These are phyloP conservation scores for Conchocele bisecta DNA, from an alignment of 2,888 invertebrate species.

Conservation along the genomic window DNA sequence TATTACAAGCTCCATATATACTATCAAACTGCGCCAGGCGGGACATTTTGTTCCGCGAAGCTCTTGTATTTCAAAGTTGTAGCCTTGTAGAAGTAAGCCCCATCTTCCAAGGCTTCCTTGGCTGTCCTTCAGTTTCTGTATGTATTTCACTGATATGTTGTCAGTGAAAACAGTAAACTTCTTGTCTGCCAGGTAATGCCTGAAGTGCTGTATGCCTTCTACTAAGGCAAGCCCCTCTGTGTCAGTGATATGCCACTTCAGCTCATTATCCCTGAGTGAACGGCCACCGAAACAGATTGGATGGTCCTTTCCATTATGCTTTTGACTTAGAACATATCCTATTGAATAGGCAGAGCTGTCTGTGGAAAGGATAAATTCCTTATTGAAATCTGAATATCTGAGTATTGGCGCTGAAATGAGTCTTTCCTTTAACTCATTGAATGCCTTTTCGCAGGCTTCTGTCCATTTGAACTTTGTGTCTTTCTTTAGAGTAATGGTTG, in stretches of 20 bases:
- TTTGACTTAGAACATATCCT: constrained; percentile 45
- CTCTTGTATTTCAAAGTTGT: constrained; percentile 19
- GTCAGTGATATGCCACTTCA: constrained; percentile 43
- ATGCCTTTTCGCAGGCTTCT: constrained; percentile 26
- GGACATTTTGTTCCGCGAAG: too few species aligned
- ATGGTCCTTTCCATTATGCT: constrained; percentile 19
- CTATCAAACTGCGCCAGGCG: too few species aligned
- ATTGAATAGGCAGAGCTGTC: constrained; percentile 44
- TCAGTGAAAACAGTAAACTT: constrained; percentile 54
- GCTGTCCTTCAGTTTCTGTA: constrained; percentile 41
- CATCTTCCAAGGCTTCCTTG: constrained; percentile 41
- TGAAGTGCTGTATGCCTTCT: constrained; percentile 49
- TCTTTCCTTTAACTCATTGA: constrained; percentile 29
- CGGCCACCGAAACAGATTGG: constrained; percentile 51
- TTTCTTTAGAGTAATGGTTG: constrained; percentile 49
- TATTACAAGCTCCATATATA: too few species aligned
- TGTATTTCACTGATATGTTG: constrained; percentile 45
- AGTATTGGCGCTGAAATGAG: constrained; percentile 43
- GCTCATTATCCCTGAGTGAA: constrained; percentile 32
- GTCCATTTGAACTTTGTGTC: constrained; percentile 49
- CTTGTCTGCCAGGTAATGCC: constrained; percentile 38
- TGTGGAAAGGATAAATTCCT: constrained; percentile 34
- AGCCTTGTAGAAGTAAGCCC: constrained; percentile 16
- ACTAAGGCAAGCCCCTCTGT: constrained; percentile 54
- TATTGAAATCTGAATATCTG: constrained; percentile 43